Conservation (phyloP, 2,113 vertebrate genomes). For the Epinephelus moara region DNA sequence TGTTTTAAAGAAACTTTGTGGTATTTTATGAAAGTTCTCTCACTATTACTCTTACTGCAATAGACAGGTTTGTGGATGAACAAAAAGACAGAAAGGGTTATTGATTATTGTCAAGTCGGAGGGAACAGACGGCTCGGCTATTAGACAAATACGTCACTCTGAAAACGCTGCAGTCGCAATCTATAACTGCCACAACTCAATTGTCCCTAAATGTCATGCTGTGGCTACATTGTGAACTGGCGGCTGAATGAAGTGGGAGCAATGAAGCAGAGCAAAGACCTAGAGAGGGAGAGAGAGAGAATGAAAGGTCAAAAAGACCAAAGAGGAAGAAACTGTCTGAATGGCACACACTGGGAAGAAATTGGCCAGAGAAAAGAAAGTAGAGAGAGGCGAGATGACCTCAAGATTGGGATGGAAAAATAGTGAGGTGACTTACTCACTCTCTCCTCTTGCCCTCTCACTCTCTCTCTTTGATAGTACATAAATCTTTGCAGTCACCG, state of each 20-base stretch:
- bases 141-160: slow-evolving; percentile 57
- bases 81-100: slow-evolving; percentile 34
- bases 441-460: not conserved
- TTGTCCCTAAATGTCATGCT: slow-evolving; percentile 77
- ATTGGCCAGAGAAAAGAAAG: slow-evolving; percentile 54
- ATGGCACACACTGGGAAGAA: slow-evolving; percentile 48
- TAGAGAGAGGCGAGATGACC: slow-evolving; percentile 21
- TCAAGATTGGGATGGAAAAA: slow-evolving; percentile 48
- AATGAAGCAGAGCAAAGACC: slow-evolving; percentile 51
- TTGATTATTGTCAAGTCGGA: slow-evolving; percentile 51
- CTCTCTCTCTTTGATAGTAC: slow-evolving; percentile 14
- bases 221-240: slow-evolving; percentile 54
- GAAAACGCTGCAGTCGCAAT: slow-evolving; percentile 54
- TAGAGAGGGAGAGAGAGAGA: slow-evolving; percentile 17
- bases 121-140: slow-evolving; percentile 39
- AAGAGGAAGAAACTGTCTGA: slow-evolving; percentile 47
- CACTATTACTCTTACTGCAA: not conserved
- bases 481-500: not conserved
- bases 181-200: slow-evolving; percentile 62
- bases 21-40: not conserved
- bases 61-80: not conserved
- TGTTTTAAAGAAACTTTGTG: not conserved
- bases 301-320: slow-evolving; percentile 67
- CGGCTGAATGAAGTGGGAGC: slow-evolving; percentile 59
- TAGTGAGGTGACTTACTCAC: slow-evolving; percentile 20